Evolutionary conservation across 1,140 invertebrate genomes (phyloP), one percentile per base, ranked within the genome.

Genomic region (Nasonia longicornis): DNA sequence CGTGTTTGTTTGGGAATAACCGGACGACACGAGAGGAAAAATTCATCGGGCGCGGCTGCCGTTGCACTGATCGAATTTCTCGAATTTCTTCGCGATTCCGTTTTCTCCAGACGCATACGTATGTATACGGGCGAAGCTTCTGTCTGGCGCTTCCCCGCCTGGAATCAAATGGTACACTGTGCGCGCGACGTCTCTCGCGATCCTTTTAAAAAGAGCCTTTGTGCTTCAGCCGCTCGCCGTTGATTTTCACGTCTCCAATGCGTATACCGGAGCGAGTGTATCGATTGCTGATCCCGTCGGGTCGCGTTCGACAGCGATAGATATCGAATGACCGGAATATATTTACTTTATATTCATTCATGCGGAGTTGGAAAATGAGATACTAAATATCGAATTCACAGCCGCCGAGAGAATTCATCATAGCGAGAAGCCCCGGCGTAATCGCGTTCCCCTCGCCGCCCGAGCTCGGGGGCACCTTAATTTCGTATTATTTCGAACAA

Each of bases 1-100:
- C 73, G 29, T 76, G 79, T 81, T 81, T 81, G 79, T 81, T 81
- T 81, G 73, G 79, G 14, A 70, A 69, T 70, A 75, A 70, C 64
- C 63, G 79, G 79, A 70, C 72, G 72, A 76, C 29, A 73, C 45
- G 73, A 26, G 42, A 64, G 66, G 73, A 70, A 76, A 76, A 81
- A 81, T 76, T 69, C 74, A 81, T 77, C 72, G 79, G 72, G 63
- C 42, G 31, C 8, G n/a, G 70, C 31, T 48, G 45, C 6, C 52
- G 3, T 45, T 29, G 73, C 83, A 87, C 86, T 85, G 86, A 87
- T 86, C 85, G 86, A 83, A 86, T 87, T 87, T 87, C 79, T 86
- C 83, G 83, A 86, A 87, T 86, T 85, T 86, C 85, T 84, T 42
- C 83, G 81, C 83, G 11, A 31, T 26, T 67, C 22, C 64, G 64